Conservation (phyloP, 2,888 invertebrate genomes). For the Amphipyra berbera region DNA sequence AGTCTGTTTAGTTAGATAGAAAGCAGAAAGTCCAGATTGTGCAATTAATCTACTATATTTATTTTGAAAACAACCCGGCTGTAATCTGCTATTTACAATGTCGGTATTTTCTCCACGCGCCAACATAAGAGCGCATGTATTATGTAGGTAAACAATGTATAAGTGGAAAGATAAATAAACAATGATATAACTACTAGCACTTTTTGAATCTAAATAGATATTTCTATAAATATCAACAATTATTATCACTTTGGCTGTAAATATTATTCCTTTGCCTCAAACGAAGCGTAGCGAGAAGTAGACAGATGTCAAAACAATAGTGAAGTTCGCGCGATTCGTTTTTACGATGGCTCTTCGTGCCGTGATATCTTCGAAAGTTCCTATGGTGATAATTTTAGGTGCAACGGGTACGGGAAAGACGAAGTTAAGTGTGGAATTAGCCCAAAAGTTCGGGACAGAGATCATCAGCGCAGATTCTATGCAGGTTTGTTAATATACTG, state of each 20-base stretch:
- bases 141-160: slow-evolving; percentile 15
- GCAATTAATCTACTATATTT: slow-evolving; percentile 16
- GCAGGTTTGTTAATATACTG: slow-evolving; percentile 92
- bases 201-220: slow-evolving; percentile 30
- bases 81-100: background rate
- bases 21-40: slow-evolving; percentile 10
- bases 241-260: slow-evolving; percentile 28
- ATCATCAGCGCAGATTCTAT: slow-evolving; percentile 99
- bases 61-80: slow-evolving; percentile 29
- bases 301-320: slow-evolving; percentile 73
- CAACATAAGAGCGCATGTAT: slow-evolving; percentile 4
- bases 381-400: slow-evolving; percentile 97
- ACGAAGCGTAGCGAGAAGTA: slow-evolving; percentile 13
- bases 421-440: slow-evolving; percentile 97
- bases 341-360: slow-evolving; percentile 81
- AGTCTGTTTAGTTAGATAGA: too few species aligned
- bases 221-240: slow-evolving; percentile 30
- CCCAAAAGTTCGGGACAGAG: slow-evolving; percentile 95
- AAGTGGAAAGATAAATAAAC: slow-evolving; percentile 35
- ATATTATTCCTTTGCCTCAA: slow-evolving; percentile 36
- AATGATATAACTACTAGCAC: slow-evolving; percentile 13
- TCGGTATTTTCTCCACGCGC: background rate
- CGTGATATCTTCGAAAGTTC: slow-evolving; percentile 84
- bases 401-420: slow-evolving; percentile 99
- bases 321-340: slow-evolving; percentile 80